Base-by-base conservation (phyloP, 2,113 vertebrate species). In the Chrysemys picta region DNA sequence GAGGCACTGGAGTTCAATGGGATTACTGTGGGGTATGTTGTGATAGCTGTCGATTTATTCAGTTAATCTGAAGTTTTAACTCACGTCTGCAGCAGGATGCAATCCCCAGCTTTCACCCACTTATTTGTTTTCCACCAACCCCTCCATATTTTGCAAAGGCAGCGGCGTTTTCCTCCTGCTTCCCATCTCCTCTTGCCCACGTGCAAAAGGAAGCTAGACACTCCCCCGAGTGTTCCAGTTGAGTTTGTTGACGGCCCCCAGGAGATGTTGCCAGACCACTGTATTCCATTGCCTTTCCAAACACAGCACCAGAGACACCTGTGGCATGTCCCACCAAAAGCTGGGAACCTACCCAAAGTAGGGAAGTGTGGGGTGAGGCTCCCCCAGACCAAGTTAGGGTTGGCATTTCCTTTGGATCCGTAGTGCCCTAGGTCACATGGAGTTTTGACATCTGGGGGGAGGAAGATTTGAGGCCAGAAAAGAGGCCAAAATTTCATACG, bases 281-380 rank as follows among this genome's bases (percentile, higher is more conserved):
- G 85, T 94, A 97, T 91, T 96, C 80, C 94, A 87, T 94, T 1
- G 2, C 90, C 42, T 83, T 97, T 95, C 95, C 97, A 96, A 96
- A 80, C 91, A 91, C 89, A 69, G 82, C 76, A 0, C 53, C 84
- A 1, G 2, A 90, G 88, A 87, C 89, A 90, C 78, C 86, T 56
- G n/a, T 2, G 1, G 57, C 42, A 75, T 0, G 0, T n/a, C 87
- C 87, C 86, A 91, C 91, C 92, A 93, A 91, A 52, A 11, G 80
- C 81, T 0, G 0, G 52, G 31, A 6, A 35, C 1, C 65, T 69
- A n/a, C 65, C 65, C 35, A 69, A n/a, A 19, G 35, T 21, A 69
- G 35, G 65, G 35, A n/a, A 38, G 35, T 5, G 35, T 19, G 65
- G 62, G 19, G 65, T 10, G 17, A 69, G 86, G 82, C 62, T 93